Evolutionary conservation across 1,140 invertebrate genomes (phyloP), one percentile per base, ranked within the genome.

Genomic region (Musca domestica): DNA sequence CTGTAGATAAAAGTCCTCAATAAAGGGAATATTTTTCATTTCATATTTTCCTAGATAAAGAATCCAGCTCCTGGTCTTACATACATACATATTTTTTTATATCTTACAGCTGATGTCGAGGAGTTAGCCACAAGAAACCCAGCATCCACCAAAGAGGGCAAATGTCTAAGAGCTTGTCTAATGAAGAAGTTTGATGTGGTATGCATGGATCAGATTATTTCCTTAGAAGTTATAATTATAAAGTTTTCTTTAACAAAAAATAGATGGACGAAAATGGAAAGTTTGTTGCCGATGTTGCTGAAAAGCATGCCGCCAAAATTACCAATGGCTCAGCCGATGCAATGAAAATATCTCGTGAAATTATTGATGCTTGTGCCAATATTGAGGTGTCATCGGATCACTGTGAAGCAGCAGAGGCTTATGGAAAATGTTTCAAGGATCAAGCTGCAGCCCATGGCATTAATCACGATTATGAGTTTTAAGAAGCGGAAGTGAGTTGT

Each of bases 141-240:
- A 7, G 54, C 74, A 17, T 67, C 69, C 4, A 52, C 66, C 5
- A 71, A 76, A 7, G 73, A 78, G 48, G 71, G 63, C 23, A 79
- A 79, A 61, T 79, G 77, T 61, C 46, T 79, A 54, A 74, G 68
- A 20, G 69, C 77, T 51, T 79, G 77, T 25, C 52, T 79, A 23
- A 71, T 79, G 75, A 77, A 78, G 68, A 79, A 79, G 63, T 74
- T 76, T 15, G 34, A 72, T 12, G 71, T 77, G 17, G 77, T 79
- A 67, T 64, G 76, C 1, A 12, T 41, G 34, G 10, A 41, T n/a
- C 6, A 41, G 4, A 41, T 41, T 47, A 34, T 34, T 14, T 9
- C 7, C 34, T 7, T 41, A 12, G 34, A 41, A 41, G 6, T 51
- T 22, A 3, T 48, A 0, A 51, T 7, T n/a, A 25, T 23, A 20